phyloP scores from a whole-genome alignment of 2,797 vertebrate genomes.

The Acipenser transmontanus region DNA sequence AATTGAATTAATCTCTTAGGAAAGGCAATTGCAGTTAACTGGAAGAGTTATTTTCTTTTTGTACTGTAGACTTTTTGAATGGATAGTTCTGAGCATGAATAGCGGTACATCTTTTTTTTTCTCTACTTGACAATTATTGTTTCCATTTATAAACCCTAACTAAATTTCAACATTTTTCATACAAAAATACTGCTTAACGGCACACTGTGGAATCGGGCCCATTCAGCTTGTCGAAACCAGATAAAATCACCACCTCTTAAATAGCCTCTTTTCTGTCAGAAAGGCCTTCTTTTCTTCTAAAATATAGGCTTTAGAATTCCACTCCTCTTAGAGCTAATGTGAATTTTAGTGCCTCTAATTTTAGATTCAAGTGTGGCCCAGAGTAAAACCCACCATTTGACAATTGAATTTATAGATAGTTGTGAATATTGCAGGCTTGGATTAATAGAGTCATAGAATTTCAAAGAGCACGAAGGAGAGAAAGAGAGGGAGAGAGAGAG shows the following conservation, averaged over 20 bases:
- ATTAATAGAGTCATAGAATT: slow-evolving; percentile 85
- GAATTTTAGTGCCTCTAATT: slow-evolving; percentile 92
- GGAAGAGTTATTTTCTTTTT: background rate
- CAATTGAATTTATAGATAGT: slow-evolving; percentile 95
- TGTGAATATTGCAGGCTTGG: slow-evolving; percentile 86
- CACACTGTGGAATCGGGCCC: slow-evolving; percentile 79
- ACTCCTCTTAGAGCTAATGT: slow-evolving; percentile 82
- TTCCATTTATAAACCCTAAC: slow-evolving; percentile 77
- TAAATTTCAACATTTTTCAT: slow-evolving; percentile 82
- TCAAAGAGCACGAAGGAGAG: slow-evolving; percentile 62
- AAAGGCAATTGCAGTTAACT: no score
- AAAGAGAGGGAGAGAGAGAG: slow-evolving; percentile 43
- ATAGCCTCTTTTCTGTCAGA: slow-evolving; percentile 79
- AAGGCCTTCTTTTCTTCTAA: slow-evolving; percentile 82
- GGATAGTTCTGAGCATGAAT: background rate
- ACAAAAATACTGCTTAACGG: slow-evolving; percentile 85
- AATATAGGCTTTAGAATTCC: slow-evolving; percentile 80
- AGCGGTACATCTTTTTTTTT: slow-evolving; percentile 39
- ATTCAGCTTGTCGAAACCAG: slow-evolving; percentile 70
- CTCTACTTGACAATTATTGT: slow-evolving; percentile 68
- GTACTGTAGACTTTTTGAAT: no score
- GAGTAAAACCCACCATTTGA: slow-evolving; percentile 81
- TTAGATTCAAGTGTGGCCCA: slow-evolving; percentile 79
- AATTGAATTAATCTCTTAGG: no score
- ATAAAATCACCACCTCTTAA: slow-evolving; percentile 97